Percentiles rank a stretch among this genome's conserved stretches.
phyloP scores from a whole-genome alignment of 2,113 vertebrate species.

The Notothenia rossii region DNA sequence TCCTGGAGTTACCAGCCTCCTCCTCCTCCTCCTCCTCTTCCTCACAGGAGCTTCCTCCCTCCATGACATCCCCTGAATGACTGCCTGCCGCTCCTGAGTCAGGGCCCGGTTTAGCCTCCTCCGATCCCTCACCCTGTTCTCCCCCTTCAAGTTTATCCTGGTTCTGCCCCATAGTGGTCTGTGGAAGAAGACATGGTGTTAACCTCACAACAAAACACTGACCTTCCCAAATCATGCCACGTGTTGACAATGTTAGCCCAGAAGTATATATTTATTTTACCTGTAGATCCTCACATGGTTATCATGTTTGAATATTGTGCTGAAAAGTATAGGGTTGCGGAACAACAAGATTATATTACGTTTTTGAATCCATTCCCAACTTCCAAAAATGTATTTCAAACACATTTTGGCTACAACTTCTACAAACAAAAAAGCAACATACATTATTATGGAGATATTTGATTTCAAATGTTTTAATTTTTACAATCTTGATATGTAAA shows the following conservation, averaged over 20 bases:
- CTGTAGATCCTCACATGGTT: not conserved
- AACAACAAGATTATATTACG: too few relatives aligned
- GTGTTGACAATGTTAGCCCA: slow-evolving; percentile 50
- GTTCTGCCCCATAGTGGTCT: slow-evolving; percentile 85
- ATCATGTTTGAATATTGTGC: slow-evolving; percentile 8
- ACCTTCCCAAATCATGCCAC: slow-evolving; percentile 44
- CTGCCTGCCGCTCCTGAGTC: slow-evolving; percentile 51
- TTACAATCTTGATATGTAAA: not conserved
- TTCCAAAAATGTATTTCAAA: too few relatives aligned
- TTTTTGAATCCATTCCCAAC: too few relatives aligned
- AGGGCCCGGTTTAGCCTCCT: slow-evolving; percentile 46
- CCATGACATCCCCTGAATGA: slow-evolving; percentile 53
- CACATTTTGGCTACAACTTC: too few relatives aligned
- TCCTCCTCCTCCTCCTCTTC: slow-evolving; percentile 30
- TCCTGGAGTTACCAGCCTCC: slow-evolving; percentile 41
- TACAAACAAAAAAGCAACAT: too few relatives aligned
- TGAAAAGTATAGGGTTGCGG: not conserved
- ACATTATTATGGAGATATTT: too few relatives aligned
- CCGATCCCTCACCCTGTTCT: slow-evolving; percentile 50
- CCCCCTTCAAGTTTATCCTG: slow-evolving; percentile 77
- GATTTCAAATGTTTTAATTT: too few relatives aligned
- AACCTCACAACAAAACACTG: slow-evolving; percentile 41
- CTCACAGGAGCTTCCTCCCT: slow-evolving; percentile 64
- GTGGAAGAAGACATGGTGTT: slow-evolving; percentile 67
- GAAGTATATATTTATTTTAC: slow-evolving; percentile 32